Base-by-base conservation (phyloP, 2,797 vertebrate species). In the Petrocephalus sullivani region DNA sequence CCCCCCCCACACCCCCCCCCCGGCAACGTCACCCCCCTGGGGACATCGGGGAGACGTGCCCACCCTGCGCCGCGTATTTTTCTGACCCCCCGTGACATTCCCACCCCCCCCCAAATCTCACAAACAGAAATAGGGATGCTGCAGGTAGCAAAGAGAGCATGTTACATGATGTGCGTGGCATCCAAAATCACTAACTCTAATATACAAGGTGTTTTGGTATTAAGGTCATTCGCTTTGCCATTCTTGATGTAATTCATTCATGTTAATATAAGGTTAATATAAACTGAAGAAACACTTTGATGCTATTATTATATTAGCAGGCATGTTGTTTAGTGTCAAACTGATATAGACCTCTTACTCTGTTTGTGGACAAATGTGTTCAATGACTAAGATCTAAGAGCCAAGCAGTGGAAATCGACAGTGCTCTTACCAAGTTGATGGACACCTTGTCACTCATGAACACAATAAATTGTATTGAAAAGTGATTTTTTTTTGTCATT, bases 391-490 rank as follows among this genome's bases (percentile, higher is more conserved):
- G 37, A 81, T 81, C 19, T 46, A 49, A 81, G 8, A 49, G 41
- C 67, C 33, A 49, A 49, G 19, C 75, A 49, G 41, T 81, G 41
- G 19, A 49, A 46, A 49, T 49, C 41, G 16, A 81, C 41, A 49
- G 75, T 2, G n/a, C 41, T 49, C 75, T n/a, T 58, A 46, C 19
- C 57, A 54, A 51, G 60, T 12, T 61, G 58, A 88, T 54, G 33
- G 71, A 19, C 53, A 33, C n/a, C 41, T 28, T 64, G 58, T 61
- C 78, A 84, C 46, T 78, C 61, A 83, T 83, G 56, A 33, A 88
- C 21, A 61, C 53, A 60, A 78, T 83, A 81, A 60, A 83, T 88
- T 84, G 61, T 41, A 53, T 64, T 84, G 58, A 53, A 60, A 85
- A 83, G 57, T 58, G 81, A 8, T 37, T 54, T 85, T 85, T 2